phyloP scores from a whole-genome alignment of 2,797 vertebrate genomes.

The Mus spretus region DNA sequence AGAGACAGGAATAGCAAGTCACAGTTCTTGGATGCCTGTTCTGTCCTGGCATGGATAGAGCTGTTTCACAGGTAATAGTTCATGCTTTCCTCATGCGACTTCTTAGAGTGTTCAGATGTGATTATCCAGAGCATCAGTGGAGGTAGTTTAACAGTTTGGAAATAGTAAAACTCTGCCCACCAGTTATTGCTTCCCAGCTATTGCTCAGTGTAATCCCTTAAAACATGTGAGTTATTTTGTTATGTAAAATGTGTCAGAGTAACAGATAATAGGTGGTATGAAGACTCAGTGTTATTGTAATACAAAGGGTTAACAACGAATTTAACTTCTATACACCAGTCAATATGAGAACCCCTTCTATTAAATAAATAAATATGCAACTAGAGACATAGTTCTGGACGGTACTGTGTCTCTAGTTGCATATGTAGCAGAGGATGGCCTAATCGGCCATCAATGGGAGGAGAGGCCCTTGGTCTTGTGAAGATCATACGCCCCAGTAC shows the following conservation, averaged over 20 bases:
- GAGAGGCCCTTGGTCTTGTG: too few relatives aligned
- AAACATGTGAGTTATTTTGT: neutral
- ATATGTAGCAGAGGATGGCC: too few relatives aligned
- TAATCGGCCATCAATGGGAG: too few relatives aligned
- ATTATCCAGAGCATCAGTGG: neutral
- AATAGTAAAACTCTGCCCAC: neutral
- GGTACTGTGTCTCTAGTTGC: too few relatives aligned
- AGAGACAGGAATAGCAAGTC: neutral
- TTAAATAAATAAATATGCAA: neutral
- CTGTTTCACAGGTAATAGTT: neutral
- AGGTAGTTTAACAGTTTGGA: neutral
- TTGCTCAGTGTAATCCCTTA: neutral
- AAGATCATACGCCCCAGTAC: too few relatives aligned
- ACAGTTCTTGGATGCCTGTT: neutral
- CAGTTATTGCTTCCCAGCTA: neutral
- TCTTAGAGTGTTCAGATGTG: neutral
- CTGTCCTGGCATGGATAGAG: neutral
- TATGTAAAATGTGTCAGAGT: neutral
- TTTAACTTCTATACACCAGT: neutral
- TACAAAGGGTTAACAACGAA: neutral
- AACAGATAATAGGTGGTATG: neutral
- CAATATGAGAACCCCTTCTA: neutral
- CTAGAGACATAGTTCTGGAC: too few relatives aligned
- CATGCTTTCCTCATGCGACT: neutral
- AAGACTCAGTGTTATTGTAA: conserved; percentile 4